Evolutionary conservation across 2,888 invertebrate genomes (phyloP), one percentile per base, ranked within the genome.

Genomic region (Machimus atricapillus): DNA sequence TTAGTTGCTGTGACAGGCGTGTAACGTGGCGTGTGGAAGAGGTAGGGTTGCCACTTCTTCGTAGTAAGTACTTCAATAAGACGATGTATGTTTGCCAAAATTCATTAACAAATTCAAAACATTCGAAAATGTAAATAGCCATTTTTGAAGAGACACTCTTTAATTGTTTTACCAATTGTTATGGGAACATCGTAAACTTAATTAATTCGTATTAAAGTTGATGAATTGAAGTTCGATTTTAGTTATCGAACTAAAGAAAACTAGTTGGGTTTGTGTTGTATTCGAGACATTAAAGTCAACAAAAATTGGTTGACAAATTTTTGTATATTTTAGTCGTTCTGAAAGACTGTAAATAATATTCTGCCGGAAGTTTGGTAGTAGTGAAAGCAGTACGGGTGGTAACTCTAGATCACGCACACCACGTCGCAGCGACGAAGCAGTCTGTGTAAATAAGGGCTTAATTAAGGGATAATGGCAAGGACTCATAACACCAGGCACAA

Each of bases 401-500:
- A 46, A 46, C 43, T 46, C 43, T 46, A 46, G 43, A 46, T 46
- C 19, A 66, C 66, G 66, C 66, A 66, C 14, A 66, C 66, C 66
- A 66, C 8, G 7, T 2, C 9, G 5, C 27, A 8, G 27, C 4
- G 27, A n/a, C n/a, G 66, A 19, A 66, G 14, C 23, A 12, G 66
- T 27, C 66, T 76, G 37, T 78, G 78, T 78, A 46, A 78, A 78
- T 78, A 56, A 46, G 56, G 31, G 16, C 56, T 56, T 81, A 81
- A 81, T 81, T 81, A 81, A 81, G 31, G 81, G 81, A 52, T 56
- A 81, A 46, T 56, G 43, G 34, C 52, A 56, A 81, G 52, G 81
- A 56, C 56, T 81, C 81, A 81, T 81, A 81, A 81, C 81, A 81
- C 81, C 81, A 81, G 46, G 34, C 46, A 81, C 52, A 81, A 52